Base-by-base conservation (phyloP, 2,888 invertebrate species). In the Tenthredo mesomela region DNA sequence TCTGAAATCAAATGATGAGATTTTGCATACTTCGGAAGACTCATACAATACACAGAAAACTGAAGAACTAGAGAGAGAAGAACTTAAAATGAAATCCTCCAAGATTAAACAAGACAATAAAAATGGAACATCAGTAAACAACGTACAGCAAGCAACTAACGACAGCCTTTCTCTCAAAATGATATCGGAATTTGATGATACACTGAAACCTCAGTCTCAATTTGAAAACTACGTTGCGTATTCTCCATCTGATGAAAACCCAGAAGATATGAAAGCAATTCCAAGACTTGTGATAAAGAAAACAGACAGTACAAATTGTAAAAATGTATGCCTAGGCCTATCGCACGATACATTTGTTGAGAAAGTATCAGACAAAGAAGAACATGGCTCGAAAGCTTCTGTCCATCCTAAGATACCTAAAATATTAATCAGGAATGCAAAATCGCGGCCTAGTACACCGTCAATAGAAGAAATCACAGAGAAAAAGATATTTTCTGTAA, bases 401-500 rank as follows among this genome's bases (percentile, higher is more conserved):
- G 75, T 84, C 5, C 90, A 90, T 82, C 92, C 91, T 2, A 93
- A 93, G 85, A 93, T 93, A 88, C 93, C 93, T 67, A 93, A 93
- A 86, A 93, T 93, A 92, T 92, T 93, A 75, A 93, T 93, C 73
- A 88, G 91, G 43, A 93, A 93, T 33, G 90, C 88, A 0, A 89
- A 88, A 85, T 93, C 92, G 21, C 89, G 93, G 47, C 92, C 93
- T 1, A 89, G 87, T 9, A 93, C 93, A 0, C 93, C 93, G n/a
- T 91, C 89, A 0, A 87, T 90, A 40, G 90, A 91, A 43, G 89
- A 90, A 70, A 86, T 89, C 73, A 86, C 87, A 6, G 86, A 88
- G 43, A 37, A 84, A 29, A 85, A 87, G 0, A 78, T 84, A 37
- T 87, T 87, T 7, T 78, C 86, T 15, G 85, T 86, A 71, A 86